Evolutionary conservation across 2,888 invertebrate species (phyloP), one percentile per base, ranked within the genome.

Genomic region (Drosophila falleni): DNA sequence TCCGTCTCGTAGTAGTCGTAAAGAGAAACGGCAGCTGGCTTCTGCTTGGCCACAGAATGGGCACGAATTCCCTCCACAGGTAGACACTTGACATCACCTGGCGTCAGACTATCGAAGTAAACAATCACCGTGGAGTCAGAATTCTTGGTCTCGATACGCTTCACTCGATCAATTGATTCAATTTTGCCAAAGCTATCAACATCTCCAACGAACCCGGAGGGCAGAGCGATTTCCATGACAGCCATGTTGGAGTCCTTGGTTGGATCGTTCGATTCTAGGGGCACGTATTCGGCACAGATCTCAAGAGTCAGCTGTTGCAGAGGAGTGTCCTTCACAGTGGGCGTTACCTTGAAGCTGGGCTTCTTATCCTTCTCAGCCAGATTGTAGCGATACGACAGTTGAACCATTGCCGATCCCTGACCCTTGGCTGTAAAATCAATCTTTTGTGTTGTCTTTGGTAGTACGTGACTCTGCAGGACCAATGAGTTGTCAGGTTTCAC

Each of bases 1-100:
- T 78, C 96, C 72, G 96, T 96, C 91, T 98, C 98, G 87, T 98
- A 98, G 85, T 98, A 97, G 91, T 99, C 98, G 80, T 96, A 96
- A 44, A 98, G 94, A 44, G 95, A 95, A 73, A 98, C 97, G 80
- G 96, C 95, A 26, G 96, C 97, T 9, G 98, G 96, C 69, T 97
- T 96, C 86, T 98, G 97, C 56, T 96, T 95, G 4, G 97, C 97
- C 11, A 97, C 96, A 90, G 96, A 96, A 90, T 97, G 95, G 0
- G 96, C 96, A 81, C 97, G 95, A 84, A 96, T 96, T 8, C 97
- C 97, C 8, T 96, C 96, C 42, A 98, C 95, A 4, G 97, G 97
- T 29, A 97, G 95, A 90, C 98, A 98, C 53, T 70, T 79, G 56
- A 96, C 95, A 92, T 97, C 96, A 0, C 88, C 89, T 5, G 88